Evolutionary conservation across 2,888 invertebrate species (phyloP), one percentile per base, ranked within the genome.

Genomic region (Apamea monoglypha): DNA sequence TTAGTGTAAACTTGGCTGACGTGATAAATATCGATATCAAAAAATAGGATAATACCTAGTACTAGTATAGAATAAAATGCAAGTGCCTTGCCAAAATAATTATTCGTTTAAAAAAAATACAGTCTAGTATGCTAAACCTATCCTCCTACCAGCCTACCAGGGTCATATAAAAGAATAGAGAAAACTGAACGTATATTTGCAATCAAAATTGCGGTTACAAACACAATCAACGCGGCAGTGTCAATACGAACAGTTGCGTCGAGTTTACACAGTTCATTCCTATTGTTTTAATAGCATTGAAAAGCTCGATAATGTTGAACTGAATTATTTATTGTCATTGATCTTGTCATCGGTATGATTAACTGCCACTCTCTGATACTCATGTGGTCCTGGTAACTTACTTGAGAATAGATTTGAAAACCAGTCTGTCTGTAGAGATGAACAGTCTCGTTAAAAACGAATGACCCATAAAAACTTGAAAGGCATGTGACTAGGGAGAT

Each of bases 141-240:
- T 32, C 18, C 1, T n/a, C 18, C 14, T 74, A n/a, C n/a, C n/a
- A n/a, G 3, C n/a, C 8, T 61, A 75, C 76, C 36, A 75, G 47
- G 64, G 68, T 18, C 14, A 69, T 5, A 75, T 72, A 2, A 84
- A 72, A 61, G 29, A 12, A 64, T 29, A 67, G 70, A 70, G 36
- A 32, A 63, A 50, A 59, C 53, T 53, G 50, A 68, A 75, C 16
- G 64, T 61, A 63, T 78, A 82, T 82, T 83, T 79, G 47, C 74
- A 74, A 80, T 80, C 81, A 66, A 72, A 75, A 80, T 61, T 80
- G 81, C 71, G 85, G 80, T 63, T 73, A 61, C 76, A 69, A 80
- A 84, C 80, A 83, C 85, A 83, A 84, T 80, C 81, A 80, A 61
- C 61, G 75, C 64, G 68, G 29, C 63, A 56, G 44, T 76, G 53